Evolutionary conservation across 2,797 vertebrate species (phyloP).

Genomic region (Mionectes olivaceus): DNA sequence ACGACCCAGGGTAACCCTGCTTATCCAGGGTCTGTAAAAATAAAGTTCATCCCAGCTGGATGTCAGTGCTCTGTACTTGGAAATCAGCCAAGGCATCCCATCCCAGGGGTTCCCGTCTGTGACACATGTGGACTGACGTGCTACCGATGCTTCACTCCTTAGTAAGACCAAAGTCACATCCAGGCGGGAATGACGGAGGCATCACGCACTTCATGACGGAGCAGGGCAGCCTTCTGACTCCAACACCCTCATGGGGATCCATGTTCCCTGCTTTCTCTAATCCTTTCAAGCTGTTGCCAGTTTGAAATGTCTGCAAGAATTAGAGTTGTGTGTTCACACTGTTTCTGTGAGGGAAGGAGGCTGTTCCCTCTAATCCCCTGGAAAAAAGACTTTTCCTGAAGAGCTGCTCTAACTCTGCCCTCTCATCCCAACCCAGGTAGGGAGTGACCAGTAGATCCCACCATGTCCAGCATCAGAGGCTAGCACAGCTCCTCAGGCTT

Average conservation of each 20-base stretch:
- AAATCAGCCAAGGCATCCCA: not conserved
- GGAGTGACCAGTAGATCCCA: rapidly evolving
- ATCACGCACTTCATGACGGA: rapidly evolving
- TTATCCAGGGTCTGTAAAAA: not conserved
- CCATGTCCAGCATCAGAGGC: not conserved
- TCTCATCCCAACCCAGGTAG: not conserved
- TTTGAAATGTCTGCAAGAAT: not conserved
- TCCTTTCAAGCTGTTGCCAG: not conserved
- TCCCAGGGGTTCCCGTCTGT: not conserved
- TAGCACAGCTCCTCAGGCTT: not conserved
- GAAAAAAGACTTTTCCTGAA: not conserved
- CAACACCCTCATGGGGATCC: rapidly evolving
- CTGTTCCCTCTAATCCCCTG: not conserved
- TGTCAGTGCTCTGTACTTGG: not conserved
- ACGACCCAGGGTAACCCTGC: not conserved
- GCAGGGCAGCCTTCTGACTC: not conserved
- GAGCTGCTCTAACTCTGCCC: not conserved
- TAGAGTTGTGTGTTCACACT: rapidly evolving
- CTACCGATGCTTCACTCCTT: not conserved
- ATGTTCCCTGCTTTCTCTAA: not conserved
- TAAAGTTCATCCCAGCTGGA: not conserved
- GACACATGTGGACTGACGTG: rapidly evolving
- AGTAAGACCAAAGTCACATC: not conserved
- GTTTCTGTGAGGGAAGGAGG: not conserved
- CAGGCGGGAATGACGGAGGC: not conserved